Conservation (phyloP, 2,797 vertebrate genomes). For the Eulemur coronatus region DNA sequence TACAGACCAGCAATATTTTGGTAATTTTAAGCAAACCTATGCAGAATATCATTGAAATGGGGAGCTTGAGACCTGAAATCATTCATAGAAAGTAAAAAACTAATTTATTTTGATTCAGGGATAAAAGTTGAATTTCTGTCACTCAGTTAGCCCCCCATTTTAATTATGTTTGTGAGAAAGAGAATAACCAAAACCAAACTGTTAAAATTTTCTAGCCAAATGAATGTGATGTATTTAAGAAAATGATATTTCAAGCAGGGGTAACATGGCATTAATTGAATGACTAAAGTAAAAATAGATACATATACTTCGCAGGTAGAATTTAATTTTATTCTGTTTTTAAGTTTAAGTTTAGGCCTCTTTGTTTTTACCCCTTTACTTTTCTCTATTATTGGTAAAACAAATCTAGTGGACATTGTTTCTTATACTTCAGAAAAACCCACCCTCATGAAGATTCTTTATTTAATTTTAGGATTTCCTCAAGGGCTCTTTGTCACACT, state of each 20-base stretch:
- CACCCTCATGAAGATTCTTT: not conserved
- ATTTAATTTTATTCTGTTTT: not conserved
- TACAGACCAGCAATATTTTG: not conserved
- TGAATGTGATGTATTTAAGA: not conserved
- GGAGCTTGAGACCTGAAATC: not conserved
- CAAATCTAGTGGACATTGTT: not conserved
- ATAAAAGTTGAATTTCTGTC: slow-evolving; percentile 16
- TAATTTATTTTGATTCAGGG: not conserved
- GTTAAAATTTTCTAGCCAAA: not conserved
- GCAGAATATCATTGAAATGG: not conserved
- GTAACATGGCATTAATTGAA: not conserved
- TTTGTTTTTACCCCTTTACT: not conserved
- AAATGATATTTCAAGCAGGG: slow-evolving; percentile 7
- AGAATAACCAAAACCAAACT: not conserved
- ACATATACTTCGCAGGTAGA: not conserved
- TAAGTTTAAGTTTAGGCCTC: not conserved
- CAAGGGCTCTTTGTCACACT: not conserved
- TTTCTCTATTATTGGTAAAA: not conserved
- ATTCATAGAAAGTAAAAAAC: not conserved
- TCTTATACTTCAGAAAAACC: not conserved
- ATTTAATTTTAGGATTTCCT: not conserved
- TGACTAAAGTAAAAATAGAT: not conserved
- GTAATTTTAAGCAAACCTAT: slow-evolving; percentile 4
- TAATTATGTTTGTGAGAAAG: not conserved
- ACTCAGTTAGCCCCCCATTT: not conserved